These are phyloP conservation scores for Aethina tumida DNA, from an alignment of 1,140 invertebrate species.

Conservation along the genomic window DNA sequence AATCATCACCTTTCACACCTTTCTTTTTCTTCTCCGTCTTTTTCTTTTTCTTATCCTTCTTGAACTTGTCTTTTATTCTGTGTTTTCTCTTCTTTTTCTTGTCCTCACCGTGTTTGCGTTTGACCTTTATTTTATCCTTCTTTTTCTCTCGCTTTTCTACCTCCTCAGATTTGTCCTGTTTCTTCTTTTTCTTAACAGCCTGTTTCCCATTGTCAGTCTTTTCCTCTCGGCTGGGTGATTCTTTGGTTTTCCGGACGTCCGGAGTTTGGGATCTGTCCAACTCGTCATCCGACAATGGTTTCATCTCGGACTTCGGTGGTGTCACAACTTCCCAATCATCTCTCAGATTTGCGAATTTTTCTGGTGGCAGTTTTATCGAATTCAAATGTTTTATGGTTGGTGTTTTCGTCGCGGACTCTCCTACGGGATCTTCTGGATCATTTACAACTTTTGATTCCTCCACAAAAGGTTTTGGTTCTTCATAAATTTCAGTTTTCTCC, in stretches of 20 bases:
- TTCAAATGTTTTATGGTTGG: too few species aligned
- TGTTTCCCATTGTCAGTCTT: conserved; percentile 1
- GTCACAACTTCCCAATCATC: background rate
- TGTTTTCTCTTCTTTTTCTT: conserved; percentile 13
- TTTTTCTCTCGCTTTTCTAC: conserved; percentile 16
- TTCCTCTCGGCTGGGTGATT: background rate
- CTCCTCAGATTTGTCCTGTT: conserved; percentile 10
- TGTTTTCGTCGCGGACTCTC: too few species aligned
- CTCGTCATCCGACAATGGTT: conserved; percentile 7
- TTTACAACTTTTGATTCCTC: too few species aligned
- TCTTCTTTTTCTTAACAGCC: conserved; percentile 10
- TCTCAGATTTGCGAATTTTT: background rate
- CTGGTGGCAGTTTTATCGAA: too few species aligned
- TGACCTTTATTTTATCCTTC: conserved; percentile 13
- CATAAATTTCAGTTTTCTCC: too few species aligned
- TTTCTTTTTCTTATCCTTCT: conserved; percentile 5
- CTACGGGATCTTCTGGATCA: background rate
- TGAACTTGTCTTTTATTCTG: conserved; percentile 12
- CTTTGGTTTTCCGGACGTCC: conserved; percentile 6
- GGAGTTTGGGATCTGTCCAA: conserved; percentile 15
- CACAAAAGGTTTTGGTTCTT: too few species aligned
- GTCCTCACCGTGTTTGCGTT: conserved; percentile 6
- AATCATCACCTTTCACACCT: background rate
- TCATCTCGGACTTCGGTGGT: conserved; percentile 1
- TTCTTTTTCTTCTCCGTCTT: conserved; percentile 7